Conservation (phyloP, 2,888 invertebrate genomes). For the Synanthedon formicaeformis region DNA sequence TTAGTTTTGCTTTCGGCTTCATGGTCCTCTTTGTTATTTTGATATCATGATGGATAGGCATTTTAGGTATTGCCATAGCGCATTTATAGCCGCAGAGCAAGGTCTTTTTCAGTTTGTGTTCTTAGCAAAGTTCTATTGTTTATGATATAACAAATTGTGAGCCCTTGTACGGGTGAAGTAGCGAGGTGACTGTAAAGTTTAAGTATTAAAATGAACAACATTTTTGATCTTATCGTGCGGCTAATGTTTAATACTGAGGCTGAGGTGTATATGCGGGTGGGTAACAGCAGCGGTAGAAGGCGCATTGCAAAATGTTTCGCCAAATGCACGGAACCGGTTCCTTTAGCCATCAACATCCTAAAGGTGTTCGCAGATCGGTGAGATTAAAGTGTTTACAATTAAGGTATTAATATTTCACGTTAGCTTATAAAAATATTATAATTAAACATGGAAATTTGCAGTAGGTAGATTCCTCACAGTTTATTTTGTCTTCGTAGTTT, state of each 20-base stretch:
- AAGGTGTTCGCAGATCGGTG: slow-evolving; percentile 12
- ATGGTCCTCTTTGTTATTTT: slow-evolving; percentile 60
- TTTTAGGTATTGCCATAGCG: slow-evolving; percentile 38
- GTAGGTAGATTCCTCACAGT: too few species aligned
- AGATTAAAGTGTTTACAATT: slow-evolving; percentile 1
- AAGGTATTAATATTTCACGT: too few species aligned
- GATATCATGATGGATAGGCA: slow-evolving; percentile 59
- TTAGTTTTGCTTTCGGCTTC: slow-evolving; percentile 55
- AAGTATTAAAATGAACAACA: slow-evolving; percentile 3
- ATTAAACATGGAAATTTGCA: too few species aligned
- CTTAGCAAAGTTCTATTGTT: slow-evolving; percentile 15
- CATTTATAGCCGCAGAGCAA: slow-evolving; percentile 37
- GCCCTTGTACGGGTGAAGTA: neutral
- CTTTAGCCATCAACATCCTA: slow-evolving; percentile 8
- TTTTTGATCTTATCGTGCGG: neutral
- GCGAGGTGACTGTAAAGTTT: slow-evolving; percentile 1
- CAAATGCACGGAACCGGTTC: slow-evolving; percentile 47
- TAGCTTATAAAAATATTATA: too few species aligned
- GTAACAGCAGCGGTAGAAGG: slow-evolving; percentile 11
- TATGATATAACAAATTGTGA: neutral
- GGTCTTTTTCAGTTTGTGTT: slow-evolving; percentile 20
- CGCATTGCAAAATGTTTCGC: slow-evolving; percentile 51
- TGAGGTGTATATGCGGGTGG: neutral
- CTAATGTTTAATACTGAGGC: neutral
- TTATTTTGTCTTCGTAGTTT: too few species aligned